Base-by-base conservation (phyloP, 2,797 vertebrate genomes). In the Sternarchorhynchus goeldii region DNA sequence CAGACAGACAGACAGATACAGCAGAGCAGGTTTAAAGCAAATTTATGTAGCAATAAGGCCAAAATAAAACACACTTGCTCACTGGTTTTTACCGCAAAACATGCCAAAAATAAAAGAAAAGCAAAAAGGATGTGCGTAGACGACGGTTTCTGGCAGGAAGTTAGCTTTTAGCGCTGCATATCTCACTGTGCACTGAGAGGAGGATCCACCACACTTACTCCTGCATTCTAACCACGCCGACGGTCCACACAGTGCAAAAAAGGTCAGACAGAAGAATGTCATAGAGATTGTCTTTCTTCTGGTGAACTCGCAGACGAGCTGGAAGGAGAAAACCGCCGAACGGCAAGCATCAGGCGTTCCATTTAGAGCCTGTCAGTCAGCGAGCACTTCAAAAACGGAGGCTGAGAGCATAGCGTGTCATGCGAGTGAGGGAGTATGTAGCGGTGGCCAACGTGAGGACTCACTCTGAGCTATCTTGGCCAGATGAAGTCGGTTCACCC, bases 401-500 rank as follows among this genome's bases (percentile, higher is more conserved):
- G 64, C 75, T 41, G 63, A 60, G 39, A 60, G 64, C 14, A 56
- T 59, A 69, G 25, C 31, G 57, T 79, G 64, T 67, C 39, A 60
- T 67, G 58, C 29, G 56, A 71, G 50, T 65, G 67, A 21, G 60
- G 2, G 34, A 56, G 69, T 45, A 55, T 31, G 21, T 16, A 66
- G 55, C 55, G 20, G 17, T 10, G 60, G 56, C 8, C 25, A 41
- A 50, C 56, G 55, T 7, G 39, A 76, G 6, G 84, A 93, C 94
- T 95, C 87, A 95, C 94, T 85, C 71, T 93, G 93, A 64, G 94
- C 95, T 0, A 97, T 94, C 92, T 96, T 97, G 79, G 96, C 96
- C 91, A 98, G 85, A 83, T 98, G 96, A 83, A 98, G 86, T 32
- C 95, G 92, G 88, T 97, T 98, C 84, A 98, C 96, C 97, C 97